Percentiles rank a stretch among this genome's conserved stretches.
Evolutionary conservation across 64 coral and sea anemone species (phyloP).

Genomic region (Platygyra sinensis): DNA sequence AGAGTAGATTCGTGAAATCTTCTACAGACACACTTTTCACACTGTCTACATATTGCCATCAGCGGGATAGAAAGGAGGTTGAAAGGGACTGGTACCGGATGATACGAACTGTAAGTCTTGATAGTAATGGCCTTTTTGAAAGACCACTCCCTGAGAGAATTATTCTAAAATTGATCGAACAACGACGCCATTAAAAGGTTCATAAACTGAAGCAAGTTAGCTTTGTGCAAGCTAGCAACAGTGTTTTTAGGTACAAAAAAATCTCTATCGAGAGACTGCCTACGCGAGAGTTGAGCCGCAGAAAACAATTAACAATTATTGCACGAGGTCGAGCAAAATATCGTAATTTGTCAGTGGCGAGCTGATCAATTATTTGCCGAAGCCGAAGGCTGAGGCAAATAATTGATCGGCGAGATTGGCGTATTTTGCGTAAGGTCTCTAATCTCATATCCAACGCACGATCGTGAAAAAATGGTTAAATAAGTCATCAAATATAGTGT

Average conservation of each 20-base stretch:
- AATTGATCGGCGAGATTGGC: too few species aligned
- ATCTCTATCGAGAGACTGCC: background rate
- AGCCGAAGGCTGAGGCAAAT: too few species aligned
- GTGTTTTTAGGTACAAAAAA: background rate
- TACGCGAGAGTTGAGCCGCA: background rate
- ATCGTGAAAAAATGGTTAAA: too few species aligned
- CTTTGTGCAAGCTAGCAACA: too few species aligned
- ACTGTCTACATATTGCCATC: background rate
- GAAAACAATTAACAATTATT: too few species aligned
- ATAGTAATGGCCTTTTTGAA: conserved; percentile 59
- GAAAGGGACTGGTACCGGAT: conserved; percentile 63
- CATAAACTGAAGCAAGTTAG: too few species aligned
- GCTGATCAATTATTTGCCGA: too few species aligned
- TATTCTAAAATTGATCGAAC: conserved; percentile 31
- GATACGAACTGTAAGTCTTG: conserved; percentile 33
- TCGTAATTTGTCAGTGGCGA: too few species aligned
- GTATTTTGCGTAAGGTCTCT: too few species aligned
- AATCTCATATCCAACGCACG: too few species aligned
- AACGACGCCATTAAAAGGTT: background rate
- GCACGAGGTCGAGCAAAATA: too few species aligned
- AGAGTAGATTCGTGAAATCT: background rate
- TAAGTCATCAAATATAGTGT: background rate
- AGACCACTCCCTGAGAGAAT: conserved; percentile 56
- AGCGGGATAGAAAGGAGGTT: conserved; percentile 22
- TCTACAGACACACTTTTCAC: background rate